These are phyloP conservation scores for Polia nebulosa DNA, from an alignment of 2,888 invertebrate species.

Conservation along the genomic window DNA sequence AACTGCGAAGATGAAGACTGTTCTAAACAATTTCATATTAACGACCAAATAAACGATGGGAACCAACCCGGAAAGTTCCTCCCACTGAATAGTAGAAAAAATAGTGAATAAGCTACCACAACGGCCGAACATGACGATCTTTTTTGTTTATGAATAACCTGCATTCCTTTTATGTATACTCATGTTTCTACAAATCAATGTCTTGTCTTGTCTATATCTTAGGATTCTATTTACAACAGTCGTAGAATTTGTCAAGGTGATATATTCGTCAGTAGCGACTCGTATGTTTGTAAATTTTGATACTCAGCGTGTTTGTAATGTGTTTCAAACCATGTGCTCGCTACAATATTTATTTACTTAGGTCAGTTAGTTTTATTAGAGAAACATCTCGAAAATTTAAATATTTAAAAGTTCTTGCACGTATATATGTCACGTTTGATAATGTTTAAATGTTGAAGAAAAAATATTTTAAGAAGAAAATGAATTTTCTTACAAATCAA, in stretches of 20 bases:
- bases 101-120: too few relatives aligned
- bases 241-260: constrained; percentile 43
- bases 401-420: constrained; percentile 1
- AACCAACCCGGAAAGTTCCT: neutral
- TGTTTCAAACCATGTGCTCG: constrained; percentile 1
- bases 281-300: constrained; percentile 12
- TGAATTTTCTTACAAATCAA: too few relatives aligned
- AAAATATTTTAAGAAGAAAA: neutral
- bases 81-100: neutral
- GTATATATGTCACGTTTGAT: neutral
- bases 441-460: neutral
- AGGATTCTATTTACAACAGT: constrained; percentile 25
- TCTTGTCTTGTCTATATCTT: too few relatives aligned
- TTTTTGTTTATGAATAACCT: too few relatives aligned
- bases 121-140: too few relatives aligned
- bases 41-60: neutral
- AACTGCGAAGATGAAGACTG: neutral
- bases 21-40: constrained; percentile 1
- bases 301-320: neutral
- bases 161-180: too few relatives aligned
- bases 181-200: too few relatives aligned
- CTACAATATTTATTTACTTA: constrained; percentile 13
- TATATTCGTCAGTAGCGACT: neutral
- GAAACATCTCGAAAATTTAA: neutral
- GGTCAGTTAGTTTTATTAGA: neutral